Base-by-base conservation (phyloP, 2,888 invertebrate species). In the Ptilodon capucinus region DNA sequence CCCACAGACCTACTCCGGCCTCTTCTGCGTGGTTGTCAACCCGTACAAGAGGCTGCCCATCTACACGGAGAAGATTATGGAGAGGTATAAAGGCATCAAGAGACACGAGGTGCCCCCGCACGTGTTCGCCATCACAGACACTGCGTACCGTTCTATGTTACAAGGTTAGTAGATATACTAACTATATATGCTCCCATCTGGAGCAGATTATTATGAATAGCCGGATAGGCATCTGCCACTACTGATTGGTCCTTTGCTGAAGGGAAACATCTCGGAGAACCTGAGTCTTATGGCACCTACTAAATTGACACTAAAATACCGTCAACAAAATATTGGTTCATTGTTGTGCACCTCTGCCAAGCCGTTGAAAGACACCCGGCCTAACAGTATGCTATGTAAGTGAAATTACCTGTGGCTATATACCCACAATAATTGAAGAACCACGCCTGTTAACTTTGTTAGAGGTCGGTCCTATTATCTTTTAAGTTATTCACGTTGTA, bases 1-100 rank as follows among this genome's bases (percentile, higher is more conserved):
- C 69, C 92, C 94, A 23, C 94, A 99, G 99, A 99, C 99, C 71
- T 99, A 99, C 92, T 99, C 99, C 64, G 99, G 99, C 63, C 96
- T 99, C 73, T 99, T 99, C 94, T 99, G 99, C 92, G 99, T 99
- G 81, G 99, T 99, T 73, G 98, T 99, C 70, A 99, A 99, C 92
- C 99, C 99, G 3, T 99, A 99, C 95, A 98, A 98, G 92, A 96
- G 96, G 90, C 93, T 99, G 83, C 99, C 99, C 57, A 99, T 99
- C 86, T 99, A 99, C 93, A 98, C 99, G 79, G 99, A 99, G 92
- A 97, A 97, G 92, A 97, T 99, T 71, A 98, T 99, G 95, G 99
- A 99, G 89, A 94, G 98, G 91, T 99, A 99, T 93, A 99, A 99
- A 94, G 99, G 99, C 71, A 99, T 98, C 92, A 99, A 99, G 91